Conservation (phyloP, 2,797 vertebrate genomes). For the Catharus ustulatus region DNA sequence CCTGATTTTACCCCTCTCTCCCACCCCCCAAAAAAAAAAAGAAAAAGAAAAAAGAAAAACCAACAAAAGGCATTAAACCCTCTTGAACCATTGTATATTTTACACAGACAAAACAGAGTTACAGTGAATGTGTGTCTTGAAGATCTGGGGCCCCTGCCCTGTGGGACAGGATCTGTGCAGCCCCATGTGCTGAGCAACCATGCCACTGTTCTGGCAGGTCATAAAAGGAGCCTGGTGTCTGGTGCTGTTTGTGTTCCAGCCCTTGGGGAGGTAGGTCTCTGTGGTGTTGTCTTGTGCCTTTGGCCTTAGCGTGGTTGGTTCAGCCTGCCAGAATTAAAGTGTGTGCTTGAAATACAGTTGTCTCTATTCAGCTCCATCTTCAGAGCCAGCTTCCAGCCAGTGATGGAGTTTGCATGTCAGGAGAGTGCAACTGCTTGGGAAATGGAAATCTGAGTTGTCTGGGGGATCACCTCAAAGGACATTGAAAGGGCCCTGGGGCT, state of each 20-base stretch:
- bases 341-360: background rate
- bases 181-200: fast-evolving
- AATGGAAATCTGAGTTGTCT: background rate
- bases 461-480: background rate
- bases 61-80: background rate
- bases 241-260: background rate
- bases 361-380: background rate
- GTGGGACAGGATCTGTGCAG: background rate
- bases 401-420: background rate
- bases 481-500: background rate
- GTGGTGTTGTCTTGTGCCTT: background rate
- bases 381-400: background rate
- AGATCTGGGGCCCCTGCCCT: background rate
- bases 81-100: background rate
- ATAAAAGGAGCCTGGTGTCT: background rate
- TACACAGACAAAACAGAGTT: background rate
- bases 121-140: background rate
- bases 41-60: too few relatives aligned
- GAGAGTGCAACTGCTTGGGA: background rate
- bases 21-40: background rate
- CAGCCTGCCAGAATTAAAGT: background rate
- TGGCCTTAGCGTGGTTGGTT: background rate
- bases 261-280: background rate
- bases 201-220: fast-evolving
- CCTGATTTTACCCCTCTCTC: background rate